phyloP scores from a whole-genome alignment of 2,113 vertebrate genomes.

The Petromus typicus region DNA sequence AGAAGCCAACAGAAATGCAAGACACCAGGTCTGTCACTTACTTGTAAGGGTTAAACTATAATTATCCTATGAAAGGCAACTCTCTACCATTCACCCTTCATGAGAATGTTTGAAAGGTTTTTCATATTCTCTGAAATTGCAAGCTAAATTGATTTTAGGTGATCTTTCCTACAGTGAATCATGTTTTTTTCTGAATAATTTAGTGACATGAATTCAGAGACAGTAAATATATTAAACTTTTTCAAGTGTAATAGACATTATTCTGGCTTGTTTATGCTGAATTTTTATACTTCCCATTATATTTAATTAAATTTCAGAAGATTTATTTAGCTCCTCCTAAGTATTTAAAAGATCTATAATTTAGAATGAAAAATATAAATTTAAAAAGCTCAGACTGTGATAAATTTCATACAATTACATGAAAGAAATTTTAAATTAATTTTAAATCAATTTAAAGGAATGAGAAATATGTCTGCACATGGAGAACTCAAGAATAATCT shows the following conservation, averaged over 20 bases:
- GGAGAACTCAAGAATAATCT: background rate
- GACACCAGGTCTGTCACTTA: background rate
- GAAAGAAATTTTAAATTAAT: conserved; percentile 53
- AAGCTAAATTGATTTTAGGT: conserved; percentile 24
- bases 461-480: background rate
- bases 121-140: background rate
- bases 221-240: conserved; percentile 3
- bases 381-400: background rate
- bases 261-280: background rate
- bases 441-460: conserved; percentile 50
- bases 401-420: conserved; percentile 21
- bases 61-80: background rate
- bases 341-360: conserved; percentile 28
- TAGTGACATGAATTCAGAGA: background rate
- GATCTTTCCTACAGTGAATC: conserved; percentile 8
- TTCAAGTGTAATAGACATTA: background rate
- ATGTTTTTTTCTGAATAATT: conserved; percentile 40
- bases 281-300: conserved; percentile 37
- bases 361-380: conserved; percentile 13
- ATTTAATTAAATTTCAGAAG: conserved; percentile 54
- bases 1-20: background rate
- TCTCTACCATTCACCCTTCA: background rate
- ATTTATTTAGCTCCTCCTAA: conserved; percentile 8
- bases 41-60: background rate
- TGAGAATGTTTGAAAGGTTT: background rate